phyloP scores from a whole-genome alignment of 2,888 invertebrate genomes.

The Digitonthophagus gazella region DNA sequence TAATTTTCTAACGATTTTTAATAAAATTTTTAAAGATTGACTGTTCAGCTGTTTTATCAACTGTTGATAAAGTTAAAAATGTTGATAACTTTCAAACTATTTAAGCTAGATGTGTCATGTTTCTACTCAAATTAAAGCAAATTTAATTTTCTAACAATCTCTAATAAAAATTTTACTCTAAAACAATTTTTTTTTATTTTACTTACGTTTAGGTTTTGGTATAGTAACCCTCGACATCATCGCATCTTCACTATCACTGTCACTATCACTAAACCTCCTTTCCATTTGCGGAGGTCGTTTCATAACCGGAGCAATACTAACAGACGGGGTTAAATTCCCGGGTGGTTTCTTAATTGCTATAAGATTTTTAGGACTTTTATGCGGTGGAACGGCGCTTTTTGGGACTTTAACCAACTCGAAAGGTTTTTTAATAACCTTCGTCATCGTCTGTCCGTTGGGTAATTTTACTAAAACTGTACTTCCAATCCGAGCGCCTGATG shows the following conservation, averaged over 20 bases:
- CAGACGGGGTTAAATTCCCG: slow-evolving; percentile 52
- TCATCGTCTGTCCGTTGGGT: slow-evolving; percentile 52
- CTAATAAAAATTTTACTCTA: no score
- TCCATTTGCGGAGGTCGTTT: slow-evolving; percentile 34
- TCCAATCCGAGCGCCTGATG: slow-evolving; percentile 47
- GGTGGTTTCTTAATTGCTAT: slow-evolving; percentile 57
- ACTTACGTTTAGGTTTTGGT: slow-evolving; percentile 38
- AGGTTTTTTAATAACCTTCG: slow-evolving; percentile 46
- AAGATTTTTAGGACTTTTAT: slow-evolving; percentile 41
- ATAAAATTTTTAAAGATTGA: no score
- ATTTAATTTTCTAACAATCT: no score
- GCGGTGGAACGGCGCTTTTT: slow-evolving; percentile 37
- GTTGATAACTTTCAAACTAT: no score
- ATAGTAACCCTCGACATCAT: slow-evolving; percentile 29
- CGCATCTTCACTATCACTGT: slow-evolving; percentile 45
- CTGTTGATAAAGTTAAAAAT: no score
- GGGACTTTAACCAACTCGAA: slow-evolving; percentile 49
- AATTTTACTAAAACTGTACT: slow-evolving; percentile 51
- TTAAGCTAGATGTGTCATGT: no score
- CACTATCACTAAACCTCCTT: slow-evolving; percentile 41
- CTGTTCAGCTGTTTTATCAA: no score
- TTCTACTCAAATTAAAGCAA: no score
- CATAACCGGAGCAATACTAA: slow-evolving; percentile 54
- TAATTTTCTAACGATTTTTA: no score
- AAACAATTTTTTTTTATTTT: background rate